Conservation (phyloP, 2,888 invertebrate genomes). For the Brenthis hecate region DNA sequence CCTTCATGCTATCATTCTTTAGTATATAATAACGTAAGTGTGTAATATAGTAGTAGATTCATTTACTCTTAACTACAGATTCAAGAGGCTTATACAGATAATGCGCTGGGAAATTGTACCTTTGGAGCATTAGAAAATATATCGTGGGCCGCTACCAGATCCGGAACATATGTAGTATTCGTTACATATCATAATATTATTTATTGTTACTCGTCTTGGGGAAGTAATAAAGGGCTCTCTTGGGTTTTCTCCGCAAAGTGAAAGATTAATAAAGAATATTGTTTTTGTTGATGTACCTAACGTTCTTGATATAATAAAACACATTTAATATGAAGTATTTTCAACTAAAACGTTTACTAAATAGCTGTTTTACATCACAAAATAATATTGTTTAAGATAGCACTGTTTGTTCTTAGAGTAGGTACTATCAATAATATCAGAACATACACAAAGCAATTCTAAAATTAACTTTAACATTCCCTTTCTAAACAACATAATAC, state of each 20-base stretch:
- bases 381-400: too few species aligned
- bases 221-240: constrained; percentile 12
- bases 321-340: too few species aligned
- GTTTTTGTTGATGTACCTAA: neutral
- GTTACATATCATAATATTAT: neutral
- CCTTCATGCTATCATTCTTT: too few species aligned
- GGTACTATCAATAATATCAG: too few species aligned
- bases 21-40: too few species aligned
- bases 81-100: constrained; percentile 31
- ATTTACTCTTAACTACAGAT: neutral
- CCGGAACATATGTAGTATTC: neutral
- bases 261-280: constrained; percentile 1
- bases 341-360: too few species aligned
- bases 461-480: neutral
- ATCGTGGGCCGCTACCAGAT: neutral
- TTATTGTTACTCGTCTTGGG: constrained; percentile 14
- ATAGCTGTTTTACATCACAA: too few species aligned
- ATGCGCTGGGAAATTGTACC: constrained; percentile 26
- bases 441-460: neutral
- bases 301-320: neutral
- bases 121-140: constrained; percentile 18
- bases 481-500: neutral
- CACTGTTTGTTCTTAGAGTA: too few species aligned
- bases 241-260: neutral
- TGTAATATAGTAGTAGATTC: too few species aligned